Evolutionary conservation across 1,140 invertebrate species (phyloP), one percentile per base, ranked within the genome.

Genomic region (Portunus trituberculatus): DNA sequence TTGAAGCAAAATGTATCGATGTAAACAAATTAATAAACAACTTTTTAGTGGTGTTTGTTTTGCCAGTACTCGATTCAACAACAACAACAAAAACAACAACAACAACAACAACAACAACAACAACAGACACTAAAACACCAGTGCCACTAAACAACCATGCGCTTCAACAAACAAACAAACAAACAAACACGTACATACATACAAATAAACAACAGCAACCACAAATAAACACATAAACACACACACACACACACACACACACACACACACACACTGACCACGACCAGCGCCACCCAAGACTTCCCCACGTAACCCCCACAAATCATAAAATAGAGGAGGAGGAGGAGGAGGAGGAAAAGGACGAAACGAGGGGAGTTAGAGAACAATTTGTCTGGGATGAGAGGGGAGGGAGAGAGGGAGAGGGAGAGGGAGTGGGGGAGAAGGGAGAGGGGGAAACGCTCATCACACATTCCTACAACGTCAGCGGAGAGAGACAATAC

Each of bases 401-500:
- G 31, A 59, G 39, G 28, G 76, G 91, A 84, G 67, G 45, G 84
- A 59, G 46, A 48, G 83, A 67, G 83, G 52, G 84, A 46, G 52
- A n/a, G 48, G 45, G 87, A 76, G 86, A 89, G 93, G 88, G 86
- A 94, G 52, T 10, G 52, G n/a, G 52, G 91, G 32, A 29, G n/a
- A n/a, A 67, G 91, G 28, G 48, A 39, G 59, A 29, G 91, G 28
- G 59, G 67, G n/a, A 45, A 20, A 28, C 29, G 8, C 93, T 93
- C 93, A 93, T 93, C 93, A 93, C 84, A 93, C 93, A 93, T 93
- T 93, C 92, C 92, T 93, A 28, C 83, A 28, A 84, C 92, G 92
- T 93, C 76, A 87, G 92, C 92, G 59, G 39, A 39, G 45, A 39
- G 45, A 93, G 92, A 93, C 92, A 93, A 93, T 93, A 84, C 92